phyloP scores from a whole-genome alignment of 2,888 invertebrate genomes.

The Odontomyia ornata region DNA sequence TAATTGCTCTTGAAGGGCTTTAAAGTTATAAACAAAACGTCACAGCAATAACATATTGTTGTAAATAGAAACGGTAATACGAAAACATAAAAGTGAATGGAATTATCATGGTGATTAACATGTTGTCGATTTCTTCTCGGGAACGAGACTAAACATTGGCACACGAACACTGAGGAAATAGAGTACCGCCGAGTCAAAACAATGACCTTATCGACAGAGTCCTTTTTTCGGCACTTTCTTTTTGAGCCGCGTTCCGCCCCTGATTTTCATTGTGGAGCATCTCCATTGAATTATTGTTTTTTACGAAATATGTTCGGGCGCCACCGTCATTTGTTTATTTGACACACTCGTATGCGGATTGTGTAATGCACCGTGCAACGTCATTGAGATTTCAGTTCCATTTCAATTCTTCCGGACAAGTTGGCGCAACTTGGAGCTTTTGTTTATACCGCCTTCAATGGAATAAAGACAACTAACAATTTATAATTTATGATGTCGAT shows the following conservation, averaged over 20 bases:
- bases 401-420: background rate
- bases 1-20: slow-evolving; percentile 19
- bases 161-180: background rate
- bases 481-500: background rate
- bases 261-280: no score
- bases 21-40: slow-evolving; percentile 26
- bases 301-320: background rate
- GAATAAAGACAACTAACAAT: slow-evolving; percentile 6
- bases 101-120: slow-evolving; percentile 6
- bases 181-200: background rate
- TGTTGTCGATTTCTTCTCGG: slow-evolving; percentile 11
- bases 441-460: background rate
- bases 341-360: background rate
- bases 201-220: background rate
- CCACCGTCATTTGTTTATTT: background rate
- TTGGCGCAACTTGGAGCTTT: background rate
- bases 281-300: background rate
- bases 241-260: no score
- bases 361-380: background rate
- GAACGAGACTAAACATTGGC: slow-evolving; percentile 28
- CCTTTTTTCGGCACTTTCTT: background rate
- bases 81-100: slow-evolving; percentile 20
- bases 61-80: slow-evolving; percentile 8
- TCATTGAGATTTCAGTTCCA: background rate
- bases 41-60: slow-evolving; percentile 17